Conservation (phyloP, 2,113 vertebrate species). For the Platichthys flesus region DNA sequence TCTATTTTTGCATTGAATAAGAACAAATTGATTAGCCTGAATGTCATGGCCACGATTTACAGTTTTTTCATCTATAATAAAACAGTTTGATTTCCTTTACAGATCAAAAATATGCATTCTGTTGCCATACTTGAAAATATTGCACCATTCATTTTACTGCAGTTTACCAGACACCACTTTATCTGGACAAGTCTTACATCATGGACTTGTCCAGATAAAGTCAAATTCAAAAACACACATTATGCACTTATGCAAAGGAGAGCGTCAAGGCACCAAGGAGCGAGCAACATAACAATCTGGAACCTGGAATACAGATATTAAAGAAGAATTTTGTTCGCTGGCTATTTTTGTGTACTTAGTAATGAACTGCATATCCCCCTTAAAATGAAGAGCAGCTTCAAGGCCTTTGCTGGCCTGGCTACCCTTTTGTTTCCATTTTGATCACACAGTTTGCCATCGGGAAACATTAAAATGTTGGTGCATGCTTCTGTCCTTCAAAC, state of each 20-base stretch:
- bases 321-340: no score
- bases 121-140: no score
- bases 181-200: background rate
- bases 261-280: background rate
- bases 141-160: no score
- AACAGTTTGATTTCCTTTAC: background rate
- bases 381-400: background rate
- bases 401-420: background rate
- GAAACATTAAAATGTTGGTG: conserved; percentile 12
- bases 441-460: conserved; percentile 15
- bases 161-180: background rate
- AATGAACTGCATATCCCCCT: background rate
- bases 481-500: background rate
- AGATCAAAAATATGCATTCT: background rate
- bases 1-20: background rate
- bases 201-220: background rate
- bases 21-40: background rate
- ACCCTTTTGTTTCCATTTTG: background rate
- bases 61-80: background rate
- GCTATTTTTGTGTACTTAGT: background rate
- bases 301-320: background rate
- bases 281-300: background rate
- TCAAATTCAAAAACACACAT: background rate
- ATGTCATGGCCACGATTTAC: background rate
- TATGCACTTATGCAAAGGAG: background rate